phyloP scores from a whole-genome alignment of 2,113 vertebrate species.

The Melanerpes aurifrons region DNA sequence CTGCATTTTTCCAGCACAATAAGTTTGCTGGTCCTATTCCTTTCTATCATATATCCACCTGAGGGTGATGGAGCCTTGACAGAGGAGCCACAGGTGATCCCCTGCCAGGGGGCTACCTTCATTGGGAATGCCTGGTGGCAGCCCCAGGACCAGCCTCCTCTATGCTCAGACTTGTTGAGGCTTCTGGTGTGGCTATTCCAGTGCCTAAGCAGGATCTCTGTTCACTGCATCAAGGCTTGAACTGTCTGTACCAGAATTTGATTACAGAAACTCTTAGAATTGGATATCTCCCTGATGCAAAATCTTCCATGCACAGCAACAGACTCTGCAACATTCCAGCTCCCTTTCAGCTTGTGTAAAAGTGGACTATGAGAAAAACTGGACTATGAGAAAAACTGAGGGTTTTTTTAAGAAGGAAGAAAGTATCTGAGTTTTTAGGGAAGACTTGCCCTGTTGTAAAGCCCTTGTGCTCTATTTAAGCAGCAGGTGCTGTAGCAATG shows the following conservation, averaged over 20 bases:
- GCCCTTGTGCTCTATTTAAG: neutral
- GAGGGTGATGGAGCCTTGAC: neutral
- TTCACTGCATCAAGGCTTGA: neutral
- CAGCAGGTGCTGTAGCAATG: neutral
- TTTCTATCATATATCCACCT: neutral
- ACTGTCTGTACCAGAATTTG: neutral
- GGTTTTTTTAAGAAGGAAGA: neutral
- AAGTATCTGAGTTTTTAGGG: neutral
- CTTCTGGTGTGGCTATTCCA: neutral
- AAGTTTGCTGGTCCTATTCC: neutral
- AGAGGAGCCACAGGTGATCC: neutral
- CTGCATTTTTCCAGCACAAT: neutral
- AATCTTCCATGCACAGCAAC: neutral
- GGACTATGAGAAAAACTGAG: neutral
- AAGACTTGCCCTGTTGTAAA: neutral
- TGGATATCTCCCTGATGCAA: neutral
- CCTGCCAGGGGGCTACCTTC: neutral
- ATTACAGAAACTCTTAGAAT: neutral
- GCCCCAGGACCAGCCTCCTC: neutral
- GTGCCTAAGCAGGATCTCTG: neutral
- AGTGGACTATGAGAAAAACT: neutral
- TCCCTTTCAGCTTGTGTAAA: neutral
- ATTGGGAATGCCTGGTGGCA: fast-evolving
- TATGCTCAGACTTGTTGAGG: neutral
- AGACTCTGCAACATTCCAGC: neutral